A percentile compares a stretch with the other conserved stretches of the same genome.
Evolutionary conservation across 1,140 invertebrate species (phyloP).

Genomic region (Lamellibrachia luymesi): DNA sequence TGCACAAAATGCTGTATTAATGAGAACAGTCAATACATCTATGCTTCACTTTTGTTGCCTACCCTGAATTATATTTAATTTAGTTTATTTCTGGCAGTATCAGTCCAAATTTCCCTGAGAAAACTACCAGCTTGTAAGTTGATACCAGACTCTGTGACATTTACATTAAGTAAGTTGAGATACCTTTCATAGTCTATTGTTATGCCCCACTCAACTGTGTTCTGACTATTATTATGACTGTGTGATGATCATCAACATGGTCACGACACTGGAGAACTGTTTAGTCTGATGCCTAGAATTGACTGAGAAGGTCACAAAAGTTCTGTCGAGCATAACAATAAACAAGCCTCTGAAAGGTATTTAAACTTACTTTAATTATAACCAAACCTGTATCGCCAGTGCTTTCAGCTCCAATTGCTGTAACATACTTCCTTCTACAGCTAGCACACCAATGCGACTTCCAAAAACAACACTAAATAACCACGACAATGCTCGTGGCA

Average conservation of each 20-base stretch:
- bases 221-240: no score
- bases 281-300: not conserved
- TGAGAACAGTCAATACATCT: not conserved
- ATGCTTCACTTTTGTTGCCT: not conserved
- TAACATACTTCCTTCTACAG: not conserved
- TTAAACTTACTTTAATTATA: not conserved
- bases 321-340: not conserved
- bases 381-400: not conserved
- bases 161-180: not conserved
- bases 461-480: not conserved
- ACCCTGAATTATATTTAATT: not conserved
- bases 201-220: not conserved
- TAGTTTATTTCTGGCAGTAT: not conserved
- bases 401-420: not conserved
- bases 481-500: not conserved
- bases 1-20: not conserved
- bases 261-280: not conserved
- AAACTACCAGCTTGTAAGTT: no score
- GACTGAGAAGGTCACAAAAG: not conserved
- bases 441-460: not conserved
- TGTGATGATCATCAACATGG: not conserved
- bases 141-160: no score
- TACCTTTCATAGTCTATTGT: not conserved
- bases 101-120: no score
- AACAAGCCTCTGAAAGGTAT: not conserved